Evolutionary conservation across 2,797 vertebrate species (phyloP), one percentile per base, ranked within the genome.

Genomic region (Eurystomus glaucurus): DNA sequence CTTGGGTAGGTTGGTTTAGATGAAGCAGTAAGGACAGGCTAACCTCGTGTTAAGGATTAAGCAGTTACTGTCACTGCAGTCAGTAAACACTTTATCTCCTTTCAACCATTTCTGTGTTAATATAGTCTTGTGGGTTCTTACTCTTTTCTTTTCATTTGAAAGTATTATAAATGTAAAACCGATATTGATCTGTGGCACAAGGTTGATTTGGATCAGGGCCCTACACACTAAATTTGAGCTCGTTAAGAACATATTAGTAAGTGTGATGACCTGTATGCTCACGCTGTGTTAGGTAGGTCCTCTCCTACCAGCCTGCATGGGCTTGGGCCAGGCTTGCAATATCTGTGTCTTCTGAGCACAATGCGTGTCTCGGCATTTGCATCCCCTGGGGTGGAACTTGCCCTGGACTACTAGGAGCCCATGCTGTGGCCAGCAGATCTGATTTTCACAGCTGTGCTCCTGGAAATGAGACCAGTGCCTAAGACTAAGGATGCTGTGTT

Each of bases 241-340:
- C 1, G 0, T 87, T 77, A 54, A 64, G 68, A 48, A 51, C 14
- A 9, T 37, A 23, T 41, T 52, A 45, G 26, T 64, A 19, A 45
- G 8, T 21, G 20, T 75, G 77, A 55, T 1, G 3, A 37, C 20
- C 22, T 51, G n/a, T 21, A 4, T 11, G 35, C 28, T 54, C 29
- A 9, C n/a, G 14, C 22, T 60, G 22, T 33, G 2, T 46, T 62
- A 25, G 57, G 4, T 23, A 6, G 7, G 28, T 79, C 58, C 21
- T 74, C 23, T 79, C 13, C 35, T 31, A 45, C 25, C 29, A 35
- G 3, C 5, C n/a, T 10, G 0, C 0, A 1, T 33, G 41, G 33
- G 28, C 35, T 85, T 2, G 2, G 20, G 57, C 61, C 29, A 64
- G 54, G 50, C 37, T 88, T 20, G 33, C 50, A 18, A 1, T 8